Evolutionary conservation across 2,113 vertebrate species (phyloP), one percentile per base, ranked within the genome.

Genomic region (Marmota flaviventris): DNA sequence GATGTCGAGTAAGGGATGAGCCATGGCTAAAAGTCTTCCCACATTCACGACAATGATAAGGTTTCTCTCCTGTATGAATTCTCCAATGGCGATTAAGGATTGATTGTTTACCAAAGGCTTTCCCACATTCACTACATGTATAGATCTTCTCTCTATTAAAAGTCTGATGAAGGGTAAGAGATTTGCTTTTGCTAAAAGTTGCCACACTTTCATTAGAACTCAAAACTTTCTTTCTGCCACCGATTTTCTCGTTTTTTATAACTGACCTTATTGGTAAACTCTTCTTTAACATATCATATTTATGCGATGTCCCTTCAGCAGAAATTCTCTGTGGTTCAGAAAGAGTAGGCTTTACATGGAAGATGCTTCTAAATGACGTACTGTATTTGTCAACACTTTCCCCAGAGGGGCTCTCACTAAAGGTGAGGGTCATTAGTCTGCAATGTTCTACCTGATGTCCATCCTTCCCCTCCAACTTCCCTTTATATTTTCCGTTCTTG

Each of bases 61-160:
- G 96, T 69, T 95, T 97, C 76, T 97, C 97, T 95, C 96, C 96
- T 58, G 97, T 97, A 79, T 97, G 97, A 95, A 97, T 92, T 96
- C 96, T 96, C 81, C 93, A 95, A 0, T 97, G 96, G 39, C 92
- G 94, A 96, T 94, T 97, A 39, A 97, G 95, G 61, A 94, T 39
- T 58, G 97, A 96, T 17, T 97, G 97, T 39, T 97, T 97, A 72
- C 96, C 94, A 89, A 97, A 97, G 78, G 94, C 67, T 88, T 97
- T 97, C 42, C 96, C 97, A 94, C 97, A 97, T 82, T 97, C 95
- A 61, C 73, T 93, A 29, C 97, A 97, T 65, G 37, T 65, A 85
- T 91, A 96, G 45, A 91, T 56, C 84, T 95, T 97, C 67, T 91
- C 92, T 94, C 72, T 87, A 51, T 39, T 79, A 12, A n/a, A 93